These are phyloP conservation scores for Chunga burmeisteri DNA, from an alignment of 2,113 vertebrate species.

Conservation along the genomic window DNA sequence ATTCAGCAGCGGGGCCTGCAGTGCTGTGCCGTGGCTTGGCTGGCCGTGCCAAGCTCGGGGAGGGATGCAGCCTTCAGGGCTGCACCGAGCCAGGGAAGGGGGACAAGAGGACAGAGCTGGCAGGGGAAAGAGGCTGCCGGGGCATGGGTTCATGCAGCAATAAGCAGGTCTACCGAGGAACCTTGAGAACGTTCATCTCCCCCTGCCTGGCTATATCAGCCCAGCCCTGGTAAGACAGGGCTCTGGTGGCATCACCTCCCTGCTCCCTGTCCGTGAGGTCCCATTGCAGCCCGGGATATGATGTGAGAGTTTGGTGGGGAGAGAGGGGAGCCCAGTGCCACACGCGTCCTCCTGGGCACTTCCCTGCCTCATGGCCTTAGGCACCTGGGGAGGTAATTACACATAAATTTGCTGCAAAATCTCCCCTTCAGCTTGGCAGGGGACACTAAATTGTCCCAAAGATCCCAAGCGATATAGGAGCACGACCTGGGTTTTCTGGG, in stretches of 20 bases:
- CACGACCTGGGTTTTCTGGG: neutral
- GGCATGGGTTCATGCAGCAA: rapidly evolving
- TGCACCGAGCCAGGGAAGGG: neutral
- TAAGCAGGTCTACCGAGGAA: neutral
- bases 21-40: neutral
- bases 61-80: neutral
- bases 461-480: neutral
- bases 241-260: neutral
- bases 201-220: neutral
- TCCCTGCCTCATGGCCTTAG: neutral
- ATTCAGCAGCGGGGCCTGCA: neutral
- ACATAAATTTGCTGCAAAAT: neutral
- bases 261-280: rapidly evolving
- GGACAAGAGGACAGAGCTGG: neutral
- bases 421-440: neutral
- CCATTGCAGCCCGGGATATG: rapidly evolving
- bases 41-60: neutral
- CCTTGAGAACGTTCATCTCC: neutral
- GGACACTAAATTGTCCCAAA: neutral
- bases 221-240: neutral
- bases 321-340: neutral
- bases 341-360: neutral
- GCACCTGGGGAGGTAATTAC: neutral
- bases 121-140: neutral
- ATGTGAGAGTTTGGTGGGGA: neutral